These are phyloP conservation scores for Phasianus colchicus DNA, from an alignment of 2,113 vertebrate species.

Conservation along the genomic window DNA sequence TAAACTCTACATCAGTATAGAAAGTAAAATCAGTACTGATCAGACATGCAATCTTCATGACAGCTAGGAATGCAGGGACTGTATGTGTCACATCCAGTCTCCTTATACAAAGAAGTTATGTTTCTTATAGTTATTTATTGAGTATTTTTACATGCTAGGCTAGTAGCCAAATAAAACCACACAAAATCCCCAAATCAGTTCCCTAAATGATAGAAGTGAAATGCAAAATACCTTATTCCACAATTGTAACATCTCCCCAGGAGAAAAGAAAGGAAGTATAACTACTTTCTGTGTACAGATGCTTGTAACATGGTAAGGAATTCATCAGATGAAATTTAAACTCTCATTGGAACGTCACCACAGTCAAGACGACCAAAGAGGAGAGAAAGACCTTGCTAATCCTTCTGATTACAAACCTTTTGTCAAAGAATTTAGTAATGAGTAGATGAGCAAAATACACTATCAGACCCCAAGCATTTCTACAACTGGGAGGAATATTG, in stretches of 20 bases:
- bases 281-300: not conserved
- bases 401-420: not conserved
- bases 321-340: not conserved
- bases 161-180: not conserved
- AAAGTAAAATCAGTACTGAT: not conserved
- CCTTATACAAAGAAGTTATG: not conserved
- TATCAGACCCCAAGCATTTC: not conserved
- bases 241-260: not conserved
- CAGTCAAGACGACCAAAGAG: not conserved
- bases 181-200: not conserved
- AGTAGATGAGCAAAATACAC: not conserved
- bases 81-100: not conserved
- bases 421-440: not conserved
- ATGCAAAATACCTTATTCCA: not conserved
- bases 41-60: rapidly evolving
- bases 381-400: not conserved
- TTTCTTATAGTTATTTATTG: not conserved
- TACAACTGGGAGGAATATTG: not conserved
- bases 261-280: not conserved
- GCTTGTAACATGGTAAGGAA: not conserved
- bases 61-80: rapidly evolving
- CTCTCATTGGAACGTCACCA: not conserved
- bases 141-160: not conserved
- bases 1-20: not conserved
- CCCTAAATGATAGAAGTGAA: not conserved